Percentiles rank a stretch among this genome's conserved stretches.
Evolutionary conservation across 1,140 invertebrate species (phyloP).

Genomic region (Apocrypta bakeri): DNA sequence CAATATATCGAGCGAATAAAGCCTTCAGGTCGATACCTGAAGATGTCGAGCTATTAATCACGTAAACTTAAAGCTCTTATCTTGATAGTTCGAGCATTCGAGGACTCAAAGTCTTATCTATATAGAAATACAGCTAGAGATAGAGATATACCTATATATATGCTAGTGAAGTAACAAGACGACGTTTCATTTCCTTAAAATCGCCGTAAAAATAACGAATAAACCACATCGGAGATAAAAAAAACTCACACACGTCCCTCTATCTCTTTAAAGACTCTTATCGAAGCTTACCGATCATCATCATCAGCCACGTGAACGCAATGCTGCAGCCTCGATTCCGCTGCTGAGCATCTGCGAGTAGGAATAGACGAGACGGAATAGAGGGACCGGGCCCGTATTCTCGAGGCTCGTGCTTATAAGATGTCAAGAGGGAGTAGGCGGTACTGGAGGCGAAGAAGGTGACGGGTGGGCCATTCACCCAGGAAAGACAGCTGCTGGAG

Average conservation of each 20-base stretch:
- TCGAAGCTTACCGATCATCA: not conserved
- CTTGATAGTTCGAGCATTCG: not conserved
- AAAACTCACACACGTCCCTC: not conserved
- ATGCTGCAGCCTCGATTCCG: not conserved
- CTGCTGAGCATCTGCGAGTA: not conserved
- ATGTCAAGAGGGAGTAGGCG: slow-evolving; percentile 26
- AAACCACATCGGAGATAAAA: too few species aligned
- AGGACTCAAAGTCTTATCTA: not conserved
- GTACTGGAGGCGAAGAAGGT: slow-evolving; percentile 32
- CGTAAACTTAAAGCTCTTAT: not conserved
- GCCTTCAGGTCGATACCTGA: not conserved
- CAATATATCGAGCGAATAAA: not conserved
- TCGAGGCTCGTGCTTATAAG: not conserved
- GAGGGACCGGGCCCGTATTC: not conserved
- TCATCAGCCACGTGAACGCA: too few species aligned
- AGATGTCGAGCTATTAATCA: not conserved
- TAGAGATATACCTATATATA: too few species aligned
- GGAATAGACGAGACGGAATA: not conserved
- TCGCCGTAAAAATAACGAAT: too few species aligned
- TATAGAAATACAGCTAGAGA: too few species aligned
- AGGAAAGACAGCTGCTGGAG: not conserved
- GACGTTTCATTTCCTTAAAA: too few species aligned
- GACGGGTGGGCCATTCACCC: slow-evolving; percentile 7
- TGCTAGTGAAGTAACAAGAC: too few species aligned
- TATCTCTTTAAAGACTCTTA: not conserved